These are phyloP conservation scores for Diachasma alloeum DNA, from an alignment of 1,140 invertebrate species.

Conservation along the genomic window DNA sequence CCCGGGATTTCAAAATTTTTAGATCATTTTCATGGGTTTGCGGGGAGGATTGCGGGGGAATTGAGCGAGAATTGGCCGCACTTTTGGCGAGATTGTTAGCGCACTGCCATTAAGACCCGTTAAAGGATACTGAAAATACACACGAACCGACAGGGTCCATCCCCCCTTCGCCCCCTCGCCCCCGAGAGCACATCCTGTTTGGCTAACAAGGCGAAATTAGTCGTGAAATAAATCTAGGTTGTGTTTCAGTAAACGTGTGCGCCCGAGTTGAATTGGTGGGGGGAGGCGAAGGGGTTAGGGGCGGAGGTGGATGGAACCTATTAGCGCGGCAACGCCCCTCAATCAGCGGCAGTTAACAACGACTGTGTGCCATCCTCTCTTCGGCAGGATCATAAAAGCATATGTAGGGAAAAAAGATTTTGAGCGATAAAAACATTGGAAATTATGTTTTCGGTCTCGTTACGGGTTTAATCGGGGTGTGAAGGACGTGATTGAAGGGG, in stretches of 20 bases:
- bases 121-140: conserved; percentile 22
- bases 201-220: conserved; percentile 38
- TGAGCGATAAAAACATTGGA: no score
- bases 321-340: conserved; percentile 33
- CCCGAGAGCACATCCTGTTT: conserved; percentile 27
- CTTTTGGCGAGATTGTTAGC: conserved; percentile 31
- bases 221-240: conserved; percentile 40
- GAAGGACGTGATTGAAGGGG: no score
- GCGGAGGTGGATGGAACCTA: conserved; percentile 28
- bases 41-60: background rate
- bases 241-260: conserved; percentile 13
- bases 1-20: no score
- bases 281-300: background rate
- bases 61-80: conserved; percentile 13
- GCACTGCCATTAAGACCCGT: conserved; percentile 31
- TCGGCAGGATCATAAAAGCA: conserved; percentile 6
- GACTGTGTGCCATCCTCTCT: conserved; percentile 17
- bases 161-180: no score
- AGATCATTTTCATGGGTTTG: no score
- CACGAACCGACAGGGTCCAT: conserved; percentile 16
- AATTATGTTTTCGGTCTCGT: no score
- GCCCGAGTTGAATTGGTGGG: background rate
- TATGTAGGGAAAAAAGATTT: background rate
- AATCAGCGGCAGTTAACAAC: conserved; percentile 37
- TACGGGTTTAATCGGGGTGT: no score